Percentiles rank a stretch among this genome's conserved stretches.
These are phyloP conservation scores for Marisa cornuarietis DNA, from an alignment of 1,140 invertebrate species.

Conservation along the genomic window DNA sequence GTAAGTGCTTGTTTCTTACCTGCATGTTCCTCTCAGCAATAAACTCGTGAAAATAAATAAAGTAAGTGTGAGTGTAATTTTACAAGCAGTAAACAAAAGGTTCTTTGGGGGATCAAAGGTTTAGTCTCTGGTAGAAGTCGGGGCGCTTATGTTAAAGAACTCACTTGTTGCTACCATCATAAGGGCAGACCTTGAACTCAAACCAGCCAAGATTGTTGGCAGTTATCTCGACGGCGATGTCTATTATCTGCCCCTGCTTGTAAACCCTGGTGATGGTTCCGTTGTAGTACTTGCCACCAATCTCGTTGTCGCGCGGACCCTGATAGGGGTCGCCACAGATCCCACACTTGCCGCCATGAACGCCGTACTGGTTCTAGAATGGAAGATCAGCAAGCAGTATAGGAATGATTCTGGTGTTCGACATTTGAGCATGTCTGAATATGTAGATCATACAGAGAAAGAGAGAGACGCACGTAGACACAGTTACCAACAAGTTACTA, in stretches of 20 bases:
- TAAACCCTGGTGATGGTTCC: constrained; percentile 48
- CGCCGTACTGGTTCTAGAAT: background rate
- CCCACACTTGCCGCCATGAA: constrained; percentile 60
- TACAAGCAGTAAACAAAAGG: no score
- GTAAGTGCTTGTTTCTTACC: no score
- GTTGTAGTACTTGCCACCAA: constrained; percentile 42
- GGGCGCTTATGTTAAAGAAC: background rate
- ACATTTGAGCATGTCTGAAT: no score
- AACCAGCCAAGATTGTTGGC: constrained; percentile 56
- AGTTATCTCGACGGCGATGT: constrained; percentile 37
- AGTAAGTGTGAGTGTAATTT: no score
- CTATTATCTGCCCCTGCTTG: constrained; percentile 37
- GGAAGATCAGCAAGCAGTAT: background rate
- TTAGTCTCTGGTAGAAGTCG: no score
- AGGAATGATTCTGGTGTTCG: no score
- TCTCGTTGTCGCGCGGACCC: constrained; percentile 49
- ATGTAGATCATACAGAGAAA: no score
- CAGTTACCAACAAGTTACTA: background rate
- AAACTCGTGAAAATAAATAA: no score
- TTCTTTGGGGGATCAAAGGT: no score
- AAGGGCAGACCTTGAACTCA: constrained; percentile 59
- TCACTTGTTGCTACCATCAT: constrained; percentile 62
- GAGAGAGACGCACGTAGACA: no score
- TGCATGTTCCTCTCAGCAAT: no score
- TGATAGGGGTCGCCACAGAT: constrained; percentile 63